Evolutionary conservation across 1,140 invertebrate species (phyloP).

Genomic region (Diprion similis): DNA sequence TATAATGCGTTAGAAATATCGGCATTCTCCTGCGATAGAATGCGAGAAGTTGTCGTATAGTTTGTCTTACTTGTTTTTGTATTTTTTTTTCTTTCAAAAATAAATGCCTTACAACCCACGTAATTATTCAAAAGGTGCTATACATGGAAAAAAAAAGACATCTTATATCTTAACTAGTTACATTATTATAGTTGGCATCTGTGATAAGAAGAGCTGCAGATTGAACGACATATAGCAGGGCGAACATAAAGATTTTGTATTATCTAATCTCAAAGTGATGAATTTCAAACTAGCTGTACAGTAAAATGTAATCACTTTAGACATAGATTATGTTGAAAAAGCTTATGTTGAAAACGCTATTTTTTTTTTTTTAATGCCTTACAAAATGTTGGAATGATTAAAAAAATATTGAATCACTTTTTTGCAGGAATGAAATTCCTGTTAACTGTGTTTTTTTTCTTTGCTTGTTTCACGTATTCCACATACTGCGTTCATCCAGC

Average conservation of each 20-base stretch:
- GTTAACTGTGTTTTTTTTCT: neutral
- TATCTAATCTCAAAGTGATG: neutral
- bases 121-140: too few species aligned
- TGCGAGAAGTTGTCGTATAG: too few species aligned
- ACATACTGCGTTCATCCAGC: conserved; percentile 27
- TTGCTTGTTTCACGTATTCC: conserved; percentile 18
- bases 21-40: too few species aligned
- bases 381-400: too few species aligned
- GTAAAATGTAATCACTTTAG: too few species aligned
- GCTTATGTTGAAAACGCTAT: neutral
- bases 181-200: neutral
- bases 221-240: neutral
- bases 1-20: too few species aligned
- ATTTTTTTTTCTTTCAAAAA: too few species aligned
- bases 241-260: neutral
- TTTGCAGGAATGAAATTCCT: neutral
- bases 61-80: too few species aligned
- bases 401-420: too few species aligned
- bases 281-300: neutral
- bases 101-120: too few species aligned
- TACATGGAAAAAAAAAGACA: neutral
- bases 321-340: too few species aligned
- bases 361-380: neutral
- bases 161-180: neutral
- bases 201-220: neutral